phyloP scores from a whole-genome alignment of 2,113 vertebrate species.

The Corynorhinus townsendii region DNA sequence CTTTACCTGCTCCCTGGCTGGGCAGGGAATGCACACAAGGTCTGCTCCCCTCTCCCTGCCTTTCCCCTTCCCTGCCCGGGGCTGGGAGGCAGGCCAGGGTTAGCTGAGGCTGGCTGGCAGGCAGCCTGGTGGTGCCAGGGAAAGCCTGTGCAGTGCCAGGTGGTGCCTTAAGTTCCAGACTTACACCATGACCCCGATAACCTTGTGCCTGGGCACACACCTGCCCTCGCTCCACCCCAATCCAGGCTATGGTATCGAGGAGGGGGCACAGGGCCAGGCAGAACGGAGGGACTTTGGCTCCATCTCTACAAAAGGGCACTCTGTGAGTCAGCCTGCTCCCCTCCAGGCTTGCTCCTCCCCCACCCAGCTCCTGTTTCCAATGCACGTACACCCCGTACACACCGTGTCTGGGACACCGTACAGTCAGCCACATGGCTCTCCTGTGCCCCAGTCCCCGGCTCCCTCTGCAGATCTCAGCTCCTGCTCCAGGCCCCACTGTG shows the following conservation, averaged over 20 bases:
- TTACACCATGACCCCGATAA: constrained; percentile 55
- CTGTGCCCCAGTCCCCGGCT: constrained; percentile 18
- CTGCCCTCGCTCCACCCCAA: constrained; percentile 20
- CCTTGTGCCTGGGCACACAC: constrained; percentile 49
- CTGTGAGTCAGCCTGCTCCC: constrained; percentile 73
- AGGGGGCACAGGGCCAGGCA: constrained; percentile 53
- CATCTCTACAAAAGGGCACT: constrained; percentile 66
- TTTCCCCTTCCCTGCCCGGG: constrained; percentile 16
- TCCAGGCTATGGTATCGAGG: constrained; percentile 14
- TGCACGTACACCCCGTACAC: constrained; percentile 72
- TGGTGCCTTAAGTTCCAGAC: constrained; percentile 57
- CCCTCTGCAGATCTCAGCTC: background rate
- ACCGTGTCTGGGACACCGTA: constrained; percentile 52
- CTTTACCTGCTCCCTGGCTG: background rate
- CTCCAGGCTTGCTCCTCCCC: constrained; percentile 70
- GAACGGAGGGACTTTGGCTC: constrained; percentile 66
- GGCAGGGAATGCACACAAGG: background rate
- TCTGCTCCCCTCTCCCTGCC: background rate
- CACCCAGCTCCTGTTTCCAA: constrained; percentile 57
- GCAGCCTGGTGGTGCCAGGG: constrained; percentile 50
- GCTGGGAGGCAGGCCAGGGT: constrained; percentile 53
- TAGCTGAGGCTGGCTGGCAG: constrained; percentile 53
- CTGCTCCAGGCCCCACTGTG: background rate
- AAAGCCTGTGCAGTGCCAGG: constrained; percentile 52
- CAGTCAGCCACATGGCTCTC: constrained; percentile 65